phyloP scores from a whole-genome alignment of 2,797 vertebrate species.

The Leptatherina wallacei region DNA sequence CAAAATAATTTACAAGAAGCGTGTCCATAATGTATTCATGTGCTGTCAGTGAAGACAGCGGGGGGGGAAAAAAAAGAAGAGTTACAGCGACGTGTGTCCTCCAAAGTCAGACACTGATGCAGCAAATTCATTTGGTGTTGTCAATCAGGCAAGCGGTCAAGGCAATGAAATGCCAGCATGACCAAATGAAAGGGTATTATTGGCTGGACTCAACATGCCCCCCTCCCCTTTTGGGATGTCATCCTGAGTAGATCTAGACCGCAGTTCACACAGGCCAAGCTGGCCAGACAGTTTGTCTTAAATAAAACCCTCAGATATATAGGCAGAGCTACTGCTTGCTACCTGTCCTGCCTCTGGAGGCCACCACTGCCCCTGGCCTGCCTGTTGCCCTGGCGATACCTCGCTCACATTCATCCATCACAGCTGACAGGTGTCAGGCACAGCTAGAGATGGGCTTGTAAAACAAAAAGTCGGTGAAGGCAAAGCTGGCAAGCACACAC shows the following conservation, averaged over 20 bases:
- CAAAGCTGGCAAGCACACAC: conserved; percentile 41
- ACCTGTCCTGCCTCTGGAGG: conserved; percentile 68
- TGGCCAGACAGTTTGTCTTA: conserved; percentile 61
- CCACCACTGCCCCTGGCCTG: conserved; percentile 59
- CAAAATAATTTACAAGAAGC: conserved; percentile 57
- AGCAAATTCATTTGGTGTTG: conserved; percentile 77
- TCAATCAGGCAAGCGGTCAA: conserved; percentile 72
- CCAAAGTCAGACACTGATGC: conserved; percentile 78
- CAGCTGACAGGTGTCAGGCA: conserved; percentile 76
- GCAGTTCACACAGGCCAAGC: conserved; percentile 57
- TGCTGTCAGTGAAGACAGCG: conserved; percentile 68
- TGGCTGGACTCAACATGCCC: conserved; percentile 40
- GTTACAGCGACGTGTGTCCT: conserved; percentile 70
- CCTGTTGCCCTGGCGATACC: conserved; percentile 69
- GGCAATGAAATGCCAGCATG: conserved; percentile 54
- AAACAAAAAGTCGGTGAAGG: conserved; percentile 58
- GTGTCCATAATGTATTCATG: conserved; percentile 71
- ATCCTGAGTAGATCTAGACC: conserved; percentile 43
- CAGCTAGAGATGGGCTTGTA: conserved; percentile 53
- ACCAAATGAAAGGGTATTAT: conserved; percentile 68
- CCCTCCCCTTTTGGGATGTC: conserved; percentile 33
- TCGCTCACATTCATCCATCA: conserved; percentile 79
- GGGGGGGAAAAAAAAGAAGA: conserved; percentile 47
- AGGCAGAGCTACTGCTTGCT: conserved; percentile 59
- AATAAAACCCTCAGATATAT: conserved; percentile 71